Evolutionary conservation across 1,140 invertebrate species (phyloP).

Genomic region (Drosophila kohkoa): DNA sequence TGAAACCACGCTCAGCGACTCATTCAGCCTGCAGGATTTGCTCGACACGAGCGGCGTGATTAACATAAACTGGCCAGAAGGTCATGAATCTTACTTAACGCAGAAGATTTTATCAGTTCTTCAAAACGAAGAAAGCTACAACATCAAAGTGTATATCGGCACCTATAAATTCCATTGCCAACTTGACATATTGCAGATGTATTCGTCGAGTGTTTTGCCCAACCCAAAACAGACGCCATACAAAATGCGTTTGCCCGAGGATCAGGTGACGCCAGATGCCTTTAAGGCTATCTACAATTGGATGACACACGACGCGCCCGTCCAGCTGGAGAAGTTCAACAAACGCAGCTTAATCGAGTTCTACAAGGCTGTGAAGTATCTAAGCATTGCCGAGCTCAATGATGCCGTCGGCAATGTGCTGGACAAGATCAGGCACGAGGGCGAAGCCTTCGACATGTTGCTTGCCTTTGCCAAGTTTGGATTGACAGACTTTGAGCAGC

Average conservation of each 20-base stretch:
- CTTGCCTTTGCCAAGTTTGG: constrained; percentile 86
- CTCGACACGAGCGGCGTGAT: background rate
- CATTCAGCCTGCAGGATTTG: background rate
- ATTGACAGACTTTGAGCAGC: constrained; percentile 63
- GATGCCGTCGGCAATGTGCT: constrained; percentile 90
- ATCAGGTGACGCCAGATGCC: constrained; percentile 86
- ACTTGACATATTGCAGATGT: constrained; percentile 31
- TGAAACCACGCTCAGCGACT: background rate
- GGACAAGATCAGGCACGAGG: constrained; percentile 89
- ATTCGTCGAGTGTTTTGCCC: constrained; percentile 36
- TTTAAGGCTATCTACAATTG: constrained; percentile 90
- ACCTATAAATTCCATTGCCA: constrained; percentile 47
- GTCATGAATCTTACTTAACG: background rate
- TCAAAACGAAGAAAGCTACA: background rate
- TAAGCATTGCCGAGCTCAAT: constrained; percentile 88
- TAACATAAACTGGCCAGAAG: background rate
- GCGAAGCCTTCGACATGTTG: constrained; percentile 89
- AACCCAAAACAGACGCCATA: background rate
- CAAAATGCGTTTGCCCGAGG: constrained; percentile 34
- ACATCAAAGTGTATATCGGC: constrained; percentile 35
- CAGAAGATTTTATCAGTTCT: constrained; percentile 7
- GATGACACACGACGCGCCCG: constrained; percentile 89
- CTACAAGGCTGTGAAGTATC: constrained; percentile 87
- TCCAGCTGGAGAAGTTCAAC: constrained; percentile 86
- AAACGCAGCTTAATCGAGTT: constrained; percentile 85